Base-by-base conservation (phyloP, 2,888 invertebrate genomes). In the Gastracanthus pulcherrimus region DNA sequence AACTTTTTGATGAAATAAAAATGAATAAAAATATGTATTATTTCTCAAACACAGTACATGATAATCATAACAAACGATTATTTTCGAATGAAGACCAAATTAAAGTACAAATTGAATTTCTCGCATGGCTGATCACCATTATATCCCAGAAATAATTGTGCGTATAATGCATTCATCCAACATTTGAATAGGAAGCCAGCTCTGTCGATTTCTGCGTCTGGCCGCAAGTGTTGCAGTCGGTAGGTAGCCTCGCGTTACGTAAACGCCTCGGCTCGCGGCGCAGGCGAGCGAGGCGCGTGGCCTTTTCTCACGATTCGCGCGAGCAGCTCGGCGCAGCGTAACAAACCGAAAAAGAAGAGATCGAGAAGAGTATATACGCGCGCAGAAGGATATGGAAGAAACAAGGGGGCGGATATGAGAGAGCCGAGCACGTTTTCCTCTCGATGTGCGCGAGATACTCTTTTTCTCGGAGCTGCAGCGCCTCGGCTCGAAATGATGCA, bases 241-340 rank as follows among this genome's bases (percentile, higher is more conserved):
- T n/a, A n/a, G n/a, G n/a, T n/a, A n/a, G n/a, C n/a, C n/a, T n/a
- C n/a, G n/a, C 48, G 70, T 76, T 74, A 74, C 82, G 76, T 80
- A 83, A 83, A 80, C 64, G 34, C 76, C 11, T n/a, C n/a, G n/a
- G n/a, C n/a, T n/a, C n/a, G n/a, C n/a, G n/a, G n/a, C n/a, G n/a
- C n/a, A n/a, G n/a, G n/a, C n/a, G n/a, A n/a, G n/a, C n/a, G 36
- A 34, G 58, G 82, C 34, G 38, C 55, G 51, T 34, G 34, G 45
- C 51, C 11, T 58, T 79, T 76, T 76, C 80, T 82, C 82, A 74
- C 82, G 84, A 81, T 75, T 78, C 48, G 45, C 55, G 58, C 48
- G 66, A 29, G 45, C 62, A 36, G 75, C 70, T 79, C 74, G 84
- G 82, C 86, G 79, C 5, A 31, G 9, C 48, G 45, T 23, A 29